Evolutionary conservation across 37 sponge, comb jelly and placozoan species (phyloP).

Genomic region (Cliona cf. orientalis): DNA sequence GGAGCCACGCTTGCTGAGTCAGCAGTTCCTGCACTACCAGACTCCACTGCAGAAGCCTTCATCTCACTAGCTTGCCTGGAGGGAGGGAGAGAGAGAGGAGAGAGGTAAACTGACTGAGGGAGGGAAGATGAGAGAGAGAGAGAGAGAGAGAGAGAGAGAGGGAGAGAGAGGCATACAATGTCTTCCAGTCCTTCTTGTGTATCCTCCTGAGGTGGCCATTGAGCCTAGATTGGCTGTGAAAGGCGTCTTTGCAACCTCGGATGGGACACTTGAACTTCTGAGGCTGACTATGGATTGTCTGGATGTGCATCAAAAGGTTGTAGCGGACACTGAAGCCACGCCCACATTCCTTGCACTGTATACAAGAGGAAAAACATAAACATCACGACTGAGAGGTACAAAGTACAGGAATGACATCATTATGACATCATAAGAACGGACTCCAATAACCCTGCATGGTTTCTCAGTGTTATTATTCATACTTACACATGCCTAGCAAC

Average conservation of each 20-base stretch:
- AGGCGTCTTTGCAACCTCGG: constrained; percentile 70
- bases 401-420: no score
- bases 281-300: constrained; percentile 73
- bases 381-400: no score
- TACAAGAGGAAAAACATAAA: no score
- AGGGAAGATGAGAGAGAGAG: neutral
- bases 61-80: neutral
- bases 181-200: constrained; percentile 70
- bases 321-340: constrained; percentile 78
- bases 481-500: no score
- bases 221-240: constrained; percentile 65
- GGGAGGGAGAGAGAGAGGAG: neutral
- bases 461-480: no score
- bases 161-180: constrained; percentile 31
- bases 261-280: constrained; percentile 65
- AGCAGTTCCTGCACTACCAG: neutral
- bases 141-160: neutral
- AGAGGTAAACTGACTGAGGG: neutral
- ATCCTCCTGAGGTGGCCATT: constrained; percentile 67
- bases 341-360: constrained; percentile 72
- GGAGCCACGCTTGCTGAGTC: neutral
- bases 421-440: no score
- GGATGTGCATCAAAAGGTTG: constrained; percentile 81
- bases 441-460: no score
- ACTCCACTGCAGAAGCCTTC: neutral